phyloP scores from a whole-genome alignment of 1,140 invertebrate genomes.

The Thaumatotibia leucotreta region DNA sequence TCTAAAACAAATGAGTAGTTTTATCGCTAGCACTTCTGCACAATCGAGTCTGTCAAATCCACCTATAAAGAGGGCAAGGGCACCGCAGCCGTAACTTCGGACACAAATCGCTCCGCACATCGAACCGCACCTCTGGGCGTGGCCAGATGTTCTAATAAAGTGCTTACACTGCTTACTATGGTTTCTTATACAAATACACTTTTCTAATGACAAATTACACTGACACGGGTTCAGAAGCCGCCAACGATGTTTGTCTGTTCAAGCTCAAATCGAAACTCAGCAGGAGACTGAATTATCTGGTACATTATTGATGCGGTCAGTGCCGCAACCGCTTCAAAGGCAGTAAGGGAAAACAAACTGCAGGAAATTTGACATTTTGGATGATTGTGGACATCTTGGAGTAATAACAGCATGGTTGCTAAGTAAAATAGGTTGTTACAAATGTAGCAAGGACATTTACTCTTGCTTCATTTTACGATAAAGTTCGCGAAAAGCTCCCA shows the following conservation, averaged over 20 bases:
- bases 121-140: slow-evolving; percentile 3
- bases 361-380: neutral
- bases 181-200: neutral
- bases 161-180: neutral
- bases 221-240: neutral
- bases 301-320: neutral
- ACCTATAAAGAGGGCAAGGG: neutral
- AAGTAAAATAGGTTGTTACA: neutral
- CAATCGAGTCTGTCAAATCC: neutral
- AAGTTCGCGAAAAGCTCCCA: neutral
- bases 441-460: neutral
- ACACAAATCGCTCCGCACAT: neutral
- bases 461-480: neutral
- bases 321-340: neutral
- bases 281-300: neutral
- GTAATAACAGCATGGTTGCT: neutral
- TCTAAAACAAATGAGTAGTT: too few species aligned
- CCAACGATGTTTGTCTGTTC: neutral
- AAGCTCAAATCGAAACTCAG: neutral
- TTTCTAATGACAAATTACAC: neutral
- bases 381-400: neutral
- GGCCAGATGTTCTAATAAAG: slow-evolving; percentile 4
- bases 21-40: neutral
- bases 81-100: neutral
- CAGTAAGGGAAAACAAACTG: neutral